Conservation (phyloP, 2,797 vertebrate genomes). For the Margarornis squamiger region DNA sequence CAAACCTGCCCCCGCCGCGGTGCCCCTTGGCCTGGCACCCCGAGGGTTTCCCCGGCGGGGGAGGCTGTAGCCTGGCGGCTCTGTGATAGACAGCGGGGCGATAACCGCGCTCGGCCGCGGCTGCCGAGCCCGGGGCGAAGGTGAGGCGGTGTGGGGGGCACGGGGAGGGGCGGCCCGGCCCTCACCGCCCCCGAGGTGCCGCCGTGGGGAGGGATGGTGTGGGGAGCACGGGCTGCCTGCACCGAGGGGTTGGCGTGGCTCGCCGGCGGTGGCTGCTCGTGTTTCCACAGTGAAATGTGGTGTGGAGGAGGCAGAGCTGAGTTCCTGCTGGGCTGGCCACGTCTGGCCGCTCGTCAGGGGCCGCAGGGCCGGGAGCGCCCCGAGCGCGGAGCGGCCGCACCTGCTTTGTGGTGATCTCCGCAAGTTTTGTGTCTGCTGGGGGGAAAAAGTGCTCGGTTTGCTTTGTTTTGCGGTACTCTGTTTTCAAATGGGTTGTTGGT, state of each 20-base stretch:
- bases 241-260: not conserved
- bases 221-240: rapidly evolving
- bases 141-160: no score
- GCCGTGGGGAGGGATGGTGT: not conserved
- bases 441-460: not conserved
- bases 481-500: not conserved
- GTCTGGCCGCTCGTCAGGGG: not conserved
- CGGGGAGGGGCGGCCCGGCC: no score
- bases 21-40: no score
- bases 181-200: not conserved
- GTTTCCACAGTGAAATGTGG: rapidly evolving
- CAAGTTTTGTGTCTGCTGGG: not conserved
- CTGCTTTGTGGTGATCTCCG: not conserved
- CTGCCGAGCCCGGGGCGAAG: no score
- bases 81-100: no score
- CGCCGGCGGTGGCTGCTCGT: rapidly evolving
- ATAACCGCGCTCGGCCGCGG: no score
- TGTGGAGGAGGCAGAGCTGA: rapidly evolving
- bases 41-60: no score
- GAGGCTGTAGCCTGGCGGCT: no score
- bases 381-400: rapidly evolving
- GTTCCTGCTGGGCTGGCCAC: rapidly evolving
- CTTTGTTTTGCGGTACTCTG: not conserved
- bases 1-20: no score
- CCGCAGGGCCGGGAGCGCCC: not conserved